Evolutionary conservation across 1,140 invertebrate genomes (phyloP).

Genomic region (Caenorhabditis elegans): WBcel235 BX284606.5:6321001-6321500

Average conservation of each 20-base stretch:
- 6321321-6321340: neutral
- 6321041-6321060: constrained; percentile 29
- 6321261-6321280: constrained; percentile 15
- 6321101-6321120: constrained; percentile 21
- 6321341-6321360: neutral
- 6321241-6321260: constrained; percentile 25
- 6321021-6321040: constrained; percentile 16
- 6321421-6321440: no score
- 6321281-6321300: constrained; percentile 16
- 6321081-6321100: constrained; percentile 31
- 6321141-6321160: neutral
- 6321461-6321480: no score
- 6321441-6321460: no score
- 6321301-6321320: constrained; percentile 15
- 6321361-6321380: neutral
- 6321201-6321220: neutral
- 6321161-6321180: constrained; percentile 14
- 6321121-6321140: neutral
- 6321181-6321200: neutral
- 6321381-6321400: neutral
- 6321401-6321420: neutral
- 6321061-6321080: constrained; percentile 27
- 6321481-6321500: no score
- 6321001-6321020: neutral
- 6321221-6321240: neutral